Evolutionary conservation across 2,113 vertebrate genomes (phyloP), one percentile per base, ranked within the genome.

Genomic region (Aegithalos caudatus): DNA sequence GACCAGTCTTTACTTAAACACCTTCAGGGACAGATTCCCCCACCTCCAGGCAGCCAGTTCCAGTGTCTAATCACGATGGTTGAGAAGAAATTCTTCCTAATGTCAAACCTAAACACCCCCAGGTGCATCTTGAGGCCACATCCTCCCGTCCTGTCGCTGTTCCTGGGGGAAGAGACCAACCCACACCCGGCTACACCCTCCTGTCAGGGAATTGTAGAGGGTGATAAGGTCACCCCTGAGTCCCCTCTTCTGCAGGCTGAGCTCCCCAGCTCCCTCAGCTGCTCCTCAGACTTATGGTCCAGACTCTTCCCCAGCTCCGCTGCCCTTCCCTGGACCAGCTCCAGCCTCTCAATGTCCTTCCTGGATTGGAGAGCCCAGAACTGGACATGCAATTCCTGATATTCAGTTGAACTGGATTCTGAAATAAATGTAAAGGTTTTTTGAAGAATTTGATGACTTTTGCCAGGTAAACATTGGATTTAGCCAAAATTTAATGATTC

Each of bases 41-140:
- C 65, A 35, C 10, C 20, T 25, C 29, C 19, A 35, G 35, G 15
- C 24, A 74, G 28, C 11, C 24, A 0, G 1, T 48, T 40, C 35
- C 35, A 24, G 24, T n/a, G 23, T n/a, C n/a, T 24, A 15, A 29
- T 40, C 28, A 40, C 0, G 0, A 1, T 23, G 15, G 4, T 9
- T 73, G 40, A 12, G 50, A 56, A 19, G 3, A 74, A 74, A 73
- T 48, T 73, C 29, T 56, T 73, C 15, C 16, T 31, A 11, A 48
- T 42, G 10, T 35, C 42, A 40, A 29, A 40, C 24, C 60, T 48
- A 25, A 85, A 29, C 7, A 38, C 62, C 6, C n/a, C 9, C 33
- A 14, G 17, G 4, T 2, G 7, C 81, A 72, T 56, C 17, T 11
- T 22, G 33, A 33, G 67, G 81, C 57, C 57, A 22, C 2, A 1